Evolutionary conservation across 2,888 invertebrate genomes (phyloP).

Genomic region (Macropis europaea): DNA sequence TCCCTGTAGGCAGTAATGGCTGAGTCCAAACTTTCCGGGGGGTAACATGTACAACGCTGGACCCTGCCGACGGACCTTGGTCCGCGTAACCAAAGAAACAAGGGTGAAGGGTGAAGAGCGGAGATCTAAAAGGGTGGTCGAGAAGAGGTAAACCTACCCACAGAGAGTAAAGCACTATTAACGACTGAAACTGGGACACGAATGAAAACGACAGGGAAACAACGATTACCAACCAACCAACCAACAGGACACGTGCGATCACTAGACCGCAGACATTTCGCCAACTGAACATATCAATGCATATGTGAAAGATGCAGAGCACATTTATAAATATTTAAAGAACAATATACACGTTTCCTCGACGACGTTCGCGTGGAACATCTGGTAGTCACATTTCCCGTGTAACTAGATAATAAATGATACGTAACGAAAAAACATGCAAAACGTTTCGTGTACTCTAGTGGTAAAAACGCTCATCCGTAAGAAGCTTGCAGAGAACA

Average conservation of each 20-base stretch:
- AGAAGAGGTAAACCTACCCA: constrained; percentile 21
- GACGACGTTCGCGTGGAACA: no score
- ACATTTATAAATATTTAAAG: no score
- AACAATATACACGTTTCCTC: no score
- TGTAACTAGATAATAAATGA: not conserved
- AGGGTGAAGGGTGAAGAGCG: constrained; percentile 5
- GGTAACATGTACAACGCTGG: no score
- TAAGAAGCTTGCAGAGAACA: constrained; percentile 52
- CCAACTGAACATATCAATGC: no score
- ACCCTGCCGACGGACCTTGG: no score
- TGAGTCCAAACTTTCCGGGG: no score
- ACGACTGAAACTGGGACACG: constrained; percentile 24
- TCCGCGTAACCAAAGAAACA: not conserved
- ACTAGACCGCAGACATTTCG: no score
- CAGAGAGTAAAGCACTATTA: constrained; percentile 6
- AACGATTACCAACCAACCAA: not conserved
- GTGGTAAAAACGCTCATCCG: not conserved
- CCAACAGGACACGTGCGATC: no score
- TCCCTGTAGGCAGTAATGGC: no score
- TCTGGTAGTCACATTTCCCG: no score
- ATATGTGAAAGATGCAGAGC: no score
- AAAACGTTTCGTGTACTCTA: not conserved
- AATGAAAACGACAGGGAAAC: not conserved
- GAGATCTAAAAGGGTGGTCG: constrained; percentile 4
- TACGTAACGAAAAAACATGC: not conserved